Conservation (phyloP, 1,140 invertebrate genomes). For the Lucilia cuprina region DNA sequence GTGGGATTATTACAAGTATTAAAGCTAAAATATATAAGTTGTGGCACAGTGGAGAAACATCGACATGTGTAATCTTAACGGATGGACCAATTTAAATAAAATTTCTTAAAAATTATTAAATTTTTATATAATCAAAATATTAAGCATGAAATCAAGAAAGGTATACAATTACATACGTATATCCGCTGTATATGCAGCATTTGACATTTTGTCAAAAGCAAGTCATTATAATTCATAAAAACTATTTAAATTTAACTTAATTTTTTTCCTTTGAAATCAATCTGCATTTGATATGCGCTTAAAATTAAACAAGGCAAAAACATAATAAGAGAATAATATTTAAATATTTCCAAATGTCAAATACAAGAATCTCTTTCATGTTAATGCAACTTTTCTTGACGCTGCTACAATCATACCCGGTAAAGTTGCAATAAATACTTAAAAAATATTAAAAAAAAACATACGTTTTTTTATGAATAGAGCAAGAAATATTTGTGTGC, state of each 20-base stretch:
- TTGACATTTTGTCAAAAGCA: background rate
- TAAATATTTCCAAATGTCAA: background rate
- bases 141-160: too few relatives aligned
- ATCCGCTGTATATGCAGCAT: background rate
- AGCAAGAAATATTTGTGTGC: background rate
- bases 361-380: background rate
- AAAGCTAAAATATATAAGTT: too few relatives aligned
- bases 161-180: too few relatives aligned
- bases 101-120: too few relatives aligned
- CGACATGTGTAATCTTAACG: too few relatives aligned
- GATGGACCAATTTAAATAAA: too few relatives aligned
- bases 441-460: background rate
- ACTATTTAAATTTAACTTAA: background rate
- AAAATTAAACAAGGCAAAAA: background rate
- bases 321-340: background rate
- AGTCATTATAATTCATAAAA: background rate
- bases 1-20: too few relatives aligned
- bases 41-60: too few relatives aligned
- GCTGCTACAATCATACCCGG: background rate
- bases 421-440: background rate
- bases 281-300: conserved; percentile 6
- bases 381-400: background rate
- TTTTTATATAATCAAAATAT: too few relatives aligned
- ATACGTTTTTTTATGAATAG: background rate
- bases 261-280: background rate